Evolutionary conservation across 2,888 invertebrate genomes (phyloP).

Genomic region (Aspidiotus rigidus): DNA sequence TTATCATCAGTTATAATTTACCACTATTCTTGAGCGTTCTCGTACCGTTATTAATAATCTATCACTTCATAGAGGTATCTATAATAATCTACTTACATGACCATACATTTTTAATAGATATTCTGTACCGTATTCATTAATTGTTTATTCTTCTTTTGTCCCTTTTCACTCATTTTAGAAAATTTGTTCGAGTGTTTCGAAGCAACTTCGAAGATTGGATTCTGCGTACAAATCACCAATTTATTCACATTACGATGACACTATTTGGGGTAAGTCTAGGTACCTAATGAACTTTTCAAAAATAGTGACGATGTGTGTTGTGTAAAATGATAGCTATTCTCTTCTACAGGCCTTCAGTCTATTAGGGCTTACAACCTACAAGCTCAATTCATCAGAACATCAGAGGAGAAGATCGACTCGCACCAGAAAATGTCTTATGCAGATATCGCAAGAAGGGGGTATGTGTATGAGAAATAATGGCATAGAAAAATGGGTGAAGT

Average conservation of each 20-base stretch:
- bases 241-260: conserved; percentile 94
- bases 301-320: no score
- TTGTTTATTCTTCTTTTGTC: no score
- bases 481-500: no score
- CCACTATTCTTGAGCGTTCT: conserved; percentile 70
- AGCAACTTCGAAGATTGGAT: conserved; percentile 87
- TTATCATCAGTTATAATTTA: conserved; percentile 78
- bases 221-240: conserved; percentile 91
- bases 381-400: conserved; percentile 74
- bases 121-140: no score
- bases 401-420: conserved; percentile 79
- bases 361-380: conserved; percentile 79
- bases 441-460: conserved; percentile 78
- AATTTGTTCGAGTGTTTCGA: conserved; percentile 86
- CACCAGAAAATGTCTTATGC: conserved; percentile 91
- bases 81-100: background rate
- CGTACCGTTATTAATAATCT: conserved; percentile 67
- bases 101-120: no score
- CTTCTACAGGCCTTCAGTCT: conserved; percentile 52
- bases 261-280: conserved; percentile 61
- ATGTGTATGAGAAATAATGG: conserved; percentile 25
- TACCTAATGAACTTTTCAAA: background rate
- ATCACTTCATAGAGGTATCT: conserved; percentile 68
- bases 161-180: conserved; percentile 48
- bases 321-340: no score